These are phyloP conservation scores for Lepidurus arcticus DNA, from an alignment of 1,140 invertebrate species.

Conservation along the genomic window DNA sequence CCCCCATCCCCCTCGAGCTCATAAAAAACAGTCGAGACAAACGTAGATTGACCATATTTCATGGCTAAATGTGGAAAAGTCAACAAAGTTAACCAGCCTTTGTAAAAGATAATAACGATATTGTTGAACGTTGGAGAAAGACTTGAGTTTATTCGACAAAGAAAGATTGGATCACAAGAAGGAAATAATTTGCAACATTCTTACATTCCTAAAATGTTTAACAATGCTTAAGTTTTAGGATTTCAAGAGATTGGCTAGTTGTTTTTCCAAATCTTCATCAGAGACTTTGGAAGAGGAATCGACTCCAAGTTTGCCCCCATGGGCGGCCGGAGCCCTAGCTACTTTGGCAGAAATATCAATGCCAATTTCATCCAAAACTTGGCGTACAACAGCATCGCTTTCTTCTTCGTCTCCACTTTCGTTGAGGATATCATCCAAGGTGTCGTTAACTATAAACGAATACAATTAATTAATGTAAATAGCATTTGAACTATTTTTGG, in stretches of 20 bases:
- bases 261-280: slow-evolving; percentile 37
- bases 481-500: slow-evolving; percentile 23
- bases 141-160: not conserved
- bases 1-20: not conserved
- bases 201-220: too few species aligned
- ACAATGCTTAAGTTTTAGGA: not conserved
- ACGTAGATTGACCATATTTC: slow-evolving; percentile 8
- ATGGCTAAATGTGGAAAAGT: slow-evolving; percentile 18
- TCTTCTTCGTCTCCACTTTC: slow-evolving; percentile 88
- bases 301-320: slow-evolving; percentile 31
- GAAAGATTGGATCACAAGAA: not conserved
- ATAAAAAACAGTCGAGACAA: slow-evolving; percentile 1
- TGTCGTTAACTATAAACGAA: slow-evolving; percentile 71
- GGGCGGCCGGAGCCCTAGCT: slow-evolving; percentile 35
- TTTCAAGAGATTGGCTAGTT: slow-evolving; percentile 37
- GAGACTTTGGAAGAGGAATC: slow-evolving; percentile 32
- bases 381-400: slow-evolving; percentile 72
- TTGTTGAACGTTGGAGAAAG: slow-evolving; percentile 1
- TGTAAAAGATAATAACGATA: slow-evolving; percentile 22
- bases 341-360: slow-evolving; percentile 89
- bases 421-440: slow-evolving; percentile 78
- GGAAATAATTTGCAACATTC: not conserved
- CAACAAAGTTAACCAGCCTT: slow-evolving; percentile 14
- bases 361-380: slow-evolving; percentile 91
- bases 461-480: slow-evolving; percentile 26